phyloP scores from a whole-genome alignment of 2,888 invertebrate species.

The Protophormia terraenovae region DNA sequence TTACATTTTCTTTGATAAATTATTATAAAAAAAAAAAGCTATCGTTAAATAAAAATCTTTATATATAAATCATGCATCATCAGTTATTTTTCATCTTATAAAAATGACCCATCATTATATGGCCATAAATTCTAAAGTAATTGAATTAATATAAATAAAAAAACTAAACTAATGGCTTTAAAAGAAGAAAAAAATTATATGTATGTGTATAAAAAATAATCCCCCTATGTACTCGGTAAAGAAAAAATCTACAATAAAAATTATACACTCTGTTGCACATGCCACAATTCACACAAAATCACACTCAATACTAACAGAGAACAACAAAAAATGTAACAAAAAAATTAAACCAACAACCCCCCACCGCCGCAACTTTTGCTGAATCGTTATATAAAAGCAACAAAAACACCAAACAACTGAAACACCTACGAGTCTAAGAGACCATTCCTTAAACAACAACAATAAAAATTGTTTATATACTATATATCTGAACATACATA shows the following conservation, averaged over 20 bases:
- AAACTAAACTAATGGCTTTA: slow-evolving; percentile 46
- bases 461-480: slow-evolving; percentile 42
- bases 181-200: slow-evolving; percentile 24
- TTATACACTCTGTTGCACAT: slow-evolving; percentile 72
- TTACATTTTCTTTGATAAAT: slow-evolving; percentile 2
- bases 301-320: slow-evolving; percentile 51
- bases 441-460: slow-evolving; percentile 1
- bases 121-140: slow-evolving; percentile 66
- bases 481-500: neutral
- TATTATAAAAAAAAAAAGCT: neutral
- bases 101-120: slow-evolving; percentile 64
- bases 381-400: neutral
- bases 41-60: slow-evolving; percentile 19
- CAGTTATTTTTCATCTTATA: slow-evolving; percentile 53
- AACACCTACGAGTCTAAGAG: slow-evolving; percentile 52
- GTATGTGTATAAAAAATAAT: slow-evolving; percentile 36
- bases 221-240: slow-evolving; percentile 19
- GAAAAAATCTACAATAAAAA: slow-evolving; percentile 66
- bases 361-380: slow-evolving; percentile 25
- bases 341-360: slow-evolving; percentile 28
- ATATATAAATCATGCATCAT: slow-evolving; percentile 55
- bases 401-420: slow-evolving; percentile 18
- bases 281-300: slow-evolving; percentile 72
- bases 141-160: slow-evolving; percentile 60
- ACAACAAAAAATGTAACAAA: slow-evolving; percentile 35